Conservation (phyloP, 2,888 invertebrate genomes). For the Pammene fasciana region DNA sequence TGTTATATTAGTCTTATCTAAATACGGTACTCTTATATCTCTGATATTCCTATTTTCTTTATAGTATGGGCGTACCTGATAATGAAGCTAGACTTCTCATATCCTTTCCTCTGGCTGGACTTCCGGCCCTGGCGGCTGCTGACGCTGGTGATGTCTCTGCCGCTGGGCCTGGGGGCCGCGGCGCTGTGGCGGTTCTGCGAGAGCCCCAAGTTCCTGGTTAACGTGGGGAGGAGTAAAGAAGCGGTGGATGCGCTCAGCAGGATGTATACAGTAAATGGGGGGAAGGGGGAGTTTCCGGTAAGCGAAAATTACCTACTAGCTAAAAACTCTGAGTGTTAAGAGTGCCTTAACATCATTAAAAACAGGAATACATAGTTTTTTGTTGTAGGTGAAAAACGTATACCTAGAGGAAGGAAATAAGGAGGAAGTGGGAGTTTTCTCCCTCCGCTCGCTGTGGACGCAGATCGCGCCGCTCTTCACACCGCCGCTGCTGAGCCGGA, state of each 20-base stretch:
- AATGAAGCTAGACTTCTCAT: conserved; percentile 67
- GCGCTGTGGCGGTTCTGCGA: conserved; percentile 85
- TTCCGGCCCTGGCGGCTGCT: conserved; percentile 73
- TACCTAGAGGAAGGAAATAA: conserved; percentile 64
- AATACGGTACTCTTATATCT: too few relatives aligned
- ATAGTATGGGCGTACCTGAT: conserved; percentile 70
- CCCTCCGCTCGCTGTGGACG: conserved; percentile 77
- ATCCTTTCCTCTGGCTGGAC: conserved; percentile 61
- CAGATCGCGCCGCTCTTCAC: conserved; percentile 84
- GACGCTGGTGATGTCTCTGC: conserved; percentile 81
- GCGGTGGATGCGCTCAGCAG: conserved; percentile 84
- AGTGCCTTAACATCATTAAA: too few relatives aligned
- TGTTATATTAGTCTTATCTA: too few relatives aligned
- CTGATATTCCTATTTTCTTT: background rate
- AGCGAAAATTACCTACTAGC: background rate
- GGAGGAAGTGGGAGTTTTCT: conserved; percentile 62
- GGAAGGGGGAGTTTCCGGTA: conserved; percentile 2
- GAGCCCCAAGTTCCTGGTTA: conserved; percentile 90
- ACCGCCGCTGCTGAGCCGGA: conserved; percentile 78
- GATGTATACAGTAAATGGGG: conserved; percentile 74
- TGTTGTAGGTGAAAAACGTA: conserved; percentile 44
- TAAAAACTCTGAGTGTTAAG: too few relatives aligned
- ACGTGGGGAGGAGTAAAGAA: conserved; percentile 84
- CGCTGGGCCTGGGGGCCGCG: conserved; percentile 84
- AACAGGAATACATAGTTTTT: background rate